A percentile compares a stretch with the other conserved stretches of the same genome.
phyloP scores from a whole-genome alignment of 2,888 invertebrate species.

The Lordiphosa andalusiaca region DNA sequence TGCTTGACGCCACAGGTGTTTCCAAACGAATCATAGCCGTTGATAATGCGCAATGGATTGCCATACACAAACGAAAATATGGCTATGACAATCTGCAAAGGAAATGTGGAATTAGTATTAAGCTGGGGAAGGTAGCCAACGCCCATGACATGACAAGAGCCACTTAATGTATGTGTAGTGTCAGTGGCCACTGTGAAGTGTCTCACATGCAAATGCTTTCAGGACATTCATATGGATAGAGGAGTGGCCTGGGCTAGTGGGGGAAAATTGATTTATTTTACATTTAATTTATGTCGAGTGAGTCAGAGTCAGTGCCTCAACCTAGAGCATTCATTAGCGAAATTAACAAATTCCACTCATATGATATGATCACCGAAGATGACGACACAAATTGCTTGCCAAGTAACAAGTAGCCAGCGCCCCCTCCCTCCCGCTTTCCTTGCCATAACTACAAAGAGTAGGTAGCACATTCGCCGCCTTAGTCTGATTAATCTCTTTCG shows the following conservation, averaged over 20 bases:
- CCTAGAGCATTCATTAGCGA: constrained; percentile 40
- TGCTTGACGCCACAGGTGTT: constrained; percentile 93
- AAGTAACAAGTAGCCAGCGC: constrained; percentile 25
- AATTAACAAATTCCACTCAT: constrained; percentile 53
- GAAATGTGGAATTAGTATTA: constrained; percentile 8
- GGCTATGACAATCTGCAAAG: constrained; percentile 87
- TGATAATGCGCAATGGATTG: constrained; percentile 90
- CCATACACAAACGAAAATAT: constrained; percentile 94
- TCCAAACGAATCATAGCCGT: constrained; percentile 96
- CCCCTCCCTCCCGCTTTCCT: constrained; percentile 1
- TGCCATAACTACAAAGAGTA: constrained; percentile 16
- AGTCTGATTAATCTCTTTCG: constrained; percentile 50
- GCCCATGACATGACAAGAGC: constrained; percentile 32
- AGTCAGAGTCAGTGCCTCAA: constrained; percentile 16
- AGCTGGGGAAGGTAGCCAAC: constrained; percentile 38
- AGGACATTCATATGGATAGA: constrained; percentile 25
- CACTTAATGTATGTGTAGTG: constrained; percentile 13
- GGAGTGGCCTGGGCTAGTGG: not conserved
- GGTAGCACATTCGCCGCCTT: constrained; percentile 12
- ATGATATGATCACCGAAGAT: constrained; percentile 38
- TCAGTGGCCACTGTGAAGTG: not conserved
- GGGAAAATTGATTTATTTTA: constrained; percentile 16
- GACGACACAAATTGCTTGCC: constrained; percentile 48
- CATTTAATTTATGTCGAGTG: not conserved
- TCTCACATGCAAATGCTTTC: constrained; percentile 13